Base-by-base conservation (phyloP, 30 jellyfish, hydroid and myxozoan genomes). In the Chrysaora quinquecirrha region DNA sequence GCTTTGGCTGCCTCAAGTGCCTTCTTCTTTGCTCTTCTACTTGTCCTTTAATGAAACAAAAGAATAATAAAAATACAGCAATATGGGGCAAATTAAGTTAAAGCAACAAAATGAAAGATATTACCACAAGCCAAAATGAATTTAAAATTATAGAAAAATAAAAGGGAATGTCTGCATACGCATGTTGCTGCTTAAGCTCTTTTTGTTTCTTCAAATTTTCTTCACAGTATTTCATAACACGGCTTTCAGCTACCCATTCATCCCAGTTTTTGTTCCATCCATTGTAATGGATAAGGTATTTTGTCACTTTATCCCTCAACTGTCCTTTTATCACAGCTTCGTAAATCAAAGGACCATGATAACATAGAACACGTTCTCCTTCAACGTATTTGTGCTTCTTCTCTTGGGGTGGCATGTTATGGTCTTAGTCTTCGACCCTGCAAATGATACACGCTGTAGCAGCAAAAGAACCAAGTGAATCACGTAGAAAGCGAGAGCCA, bases 261-360 rank as follows among this genome's bases (percentile, higher is more conserved):
- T 94, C 97, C 99, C 99, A 94, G 49, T 94, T 94, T 70, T 81
- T 88, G 81, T 94, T 94, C 99, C 99, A 94, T 4, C 99, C 99
- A 81, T 89, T 87, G 93, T 94, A 87, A 60, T 94, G 99, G 48
- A 94, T 81, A 74, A 94, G 63, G 43, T 82, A 94, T 30, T 87
- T 87, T 18, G 97, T 77, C 25, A 77, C 97, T 28, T 89, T 79
- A 63, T 87, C 99, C 64, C 83, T 84, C 68, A 71, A 27, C 68
- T 88, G 93, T 50, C 87, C 90, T 60, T 94, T 88, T 28, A 88
- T 70, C 38, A 87, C 94, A 16, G 99, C 99, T 80, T 94, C 97
- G 62, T 94, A 94, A 19, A 94, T 82, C 19, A 87, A 83, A 25
- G 97, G 97, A 18, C 97, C 97, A 73, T 94, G 99, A 71, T 75